Conservation (phyloP, 2,888 invertebrate genomes). For the Lasioglossum villosulum region DNA sequence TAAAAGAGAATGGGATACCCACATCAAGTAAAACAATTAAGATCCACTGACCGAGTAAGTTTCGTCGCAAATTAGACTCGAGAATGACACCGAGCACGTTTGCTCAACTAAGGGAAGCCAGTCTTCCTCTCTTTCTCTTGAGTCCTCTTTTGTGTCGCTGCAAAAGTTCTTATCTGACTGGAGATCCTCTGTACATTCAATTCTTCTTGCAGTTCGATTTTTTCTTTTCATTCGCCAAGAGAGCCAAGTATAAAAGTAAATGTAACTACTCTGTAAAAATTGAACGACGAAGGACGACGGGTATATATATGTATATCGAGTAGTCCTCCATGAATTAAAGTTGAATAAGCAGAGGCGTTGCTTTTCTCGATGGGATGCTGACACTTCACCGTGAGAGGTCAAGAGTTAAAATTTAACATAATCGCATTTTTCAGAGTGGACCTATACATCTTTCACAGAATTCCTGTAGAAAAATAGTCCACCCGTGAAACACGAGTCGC, state of each 20-base stretch:
- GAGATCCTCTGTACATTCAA: conserved; percentile 7
- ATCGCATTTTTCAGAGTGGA: not conserved
- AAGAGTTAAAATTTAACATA: not conserved
- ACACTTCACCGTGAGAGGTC: not conserved
- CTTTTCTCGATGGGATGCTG: not conserved
- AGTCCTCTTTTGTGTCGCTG: not conserved
- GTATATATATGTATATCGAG: not conserved
- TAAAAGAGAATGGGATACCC: not conserved
- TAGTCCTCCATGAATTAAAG: not conserved
- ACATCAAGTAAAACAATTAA: not conserved
- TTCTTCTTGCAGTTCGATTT: not conserved
- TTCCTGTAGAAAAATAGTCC: not conserved
- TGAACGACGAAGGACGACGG: not conserved
- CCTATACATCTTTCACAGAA: not conserved
- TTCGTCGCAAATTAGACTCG: not conserved
- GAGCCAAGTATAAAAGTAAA: not conserved
- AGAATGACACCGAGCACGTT: not conserved
- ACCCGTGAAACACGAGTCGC: not conserved
- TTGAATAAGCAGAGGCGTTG: not conserved
- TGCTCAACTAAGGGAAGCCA: too few species aligned
- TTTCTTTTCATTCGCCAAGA: not conserved
- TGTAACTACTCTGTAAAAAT: not conserved
- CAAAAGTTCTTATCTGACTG: not conserved
- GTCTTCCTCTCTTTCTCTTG: not conserved
- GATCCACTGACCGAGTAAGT: not conserved